These are phyloP conservation scores for Cherax quadricarinatus DNA, from an alignment of 1,140 invertebrate genomes.

Conservation along the genomic window DNA sequence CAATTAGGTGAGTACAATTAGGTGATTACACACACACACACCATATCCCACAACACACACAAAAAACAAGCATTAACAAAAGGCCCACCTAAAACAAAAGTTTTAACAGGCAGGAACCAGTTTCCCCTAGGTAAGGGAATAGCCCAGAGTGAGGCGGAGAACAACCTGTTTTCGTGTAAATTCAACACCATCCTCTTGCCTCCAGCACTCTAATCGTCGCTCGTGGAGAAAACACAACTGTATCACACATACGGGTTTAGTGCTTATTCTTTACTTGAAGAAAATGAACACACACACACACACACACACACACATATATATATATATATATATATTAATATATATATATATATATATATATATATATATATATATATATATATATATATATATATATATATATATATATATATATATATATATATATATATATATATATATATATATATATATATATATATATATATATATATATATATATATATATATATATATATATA, in stretches of 20 bases:
- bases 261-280: neutral
- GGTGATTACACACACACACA: neutral
- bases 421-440: too few species aligned
- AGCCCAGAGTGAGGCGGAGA: neutral
- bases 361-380: slow-evolving; percentile 36
- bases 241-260: too few species aligned
- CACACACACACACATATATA: neutral
- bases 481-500: too few species aligned
- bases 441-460: too few species aligned
- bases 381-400: too few species aligned
- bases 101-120: neutral
- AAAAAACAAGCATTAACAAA: neutral
- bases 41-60: neutral
- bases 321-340: slow-evolving; percentile 4
- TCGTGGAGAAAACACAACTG: slow-evolving; percentile 7
- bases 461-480: too few species aligned
- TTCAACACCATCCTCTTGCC: slow-evolving; percentile 22
- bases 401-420: too few species aligned
- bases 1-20: neutral
- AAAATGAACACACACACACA: neutral
- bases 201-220: slow-evolving; percentile 16
- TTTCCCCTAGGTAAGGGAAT: slow-evolving; percentile 30
- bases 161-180: slow-evolving; percentile 34
- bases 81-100: neutral
- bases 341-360: slow-evolving; percentile 33